Evolutionary conservation across 1,140 invertebrate genomes (phyloP).

Genomic region (Polypedilum vanderplanki): DNA sequence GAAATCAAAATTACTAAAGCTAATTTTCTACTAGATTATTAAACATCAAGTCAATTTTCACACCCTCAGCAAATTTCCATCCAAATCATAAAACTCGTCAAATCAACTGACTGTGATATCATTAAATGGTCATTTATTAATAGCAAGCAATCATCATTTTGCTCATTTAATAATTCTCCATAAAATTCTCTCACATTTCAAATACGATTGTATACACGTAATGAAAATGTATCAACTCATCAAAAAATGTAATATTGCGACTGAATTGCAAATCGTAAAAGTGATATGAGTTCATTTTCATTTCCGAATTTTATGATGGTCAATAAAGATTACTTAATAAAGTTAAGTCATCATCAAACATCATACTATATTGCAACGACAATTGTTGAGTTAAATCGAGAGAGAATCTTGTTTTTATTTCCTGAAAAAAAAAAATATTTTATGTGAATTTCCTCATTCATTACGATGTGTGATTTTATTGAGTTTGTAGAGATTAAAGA

Average conservation of each 20-base stretch:
- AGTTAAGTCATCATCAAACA: neutral
- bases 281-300: neutral
- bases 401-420: neutral
- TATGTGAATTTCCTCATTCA: neutral
- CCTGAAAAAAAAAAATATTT: neutral
- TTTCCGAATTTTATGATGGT: neutral
- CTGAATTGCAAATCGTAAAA: too few species aligned
- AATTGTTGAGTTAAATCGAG: neutral
- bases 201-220: neutral
- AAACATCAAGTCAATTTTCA: neutral
- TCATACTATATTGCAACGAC: too few species aligned
- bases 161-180: neutral
- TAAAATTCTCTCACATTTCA: neutral
- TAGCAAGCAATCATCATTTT: constrained; percentile 6
- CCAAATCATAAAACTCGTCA: neutral
- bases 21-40: neutral
- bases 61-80: neutral
- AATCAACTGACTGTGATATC: constrained; percentile 3
- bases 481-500: too few species aligned
- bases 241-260: neutral
- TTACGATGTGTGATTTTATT: neutral
- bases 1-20: neutral
- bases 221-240: constrained; percentile 1
- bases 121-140: constrained; percentile 7
- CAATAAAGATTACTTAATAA: constrained; percentile 20